Percentiles rank a stretch among this genome's conserved stretches.
phyloP scores from a whole-genome alignment of 2,797 vertebrate species.

The Tokudaia muenninki region DNA sequence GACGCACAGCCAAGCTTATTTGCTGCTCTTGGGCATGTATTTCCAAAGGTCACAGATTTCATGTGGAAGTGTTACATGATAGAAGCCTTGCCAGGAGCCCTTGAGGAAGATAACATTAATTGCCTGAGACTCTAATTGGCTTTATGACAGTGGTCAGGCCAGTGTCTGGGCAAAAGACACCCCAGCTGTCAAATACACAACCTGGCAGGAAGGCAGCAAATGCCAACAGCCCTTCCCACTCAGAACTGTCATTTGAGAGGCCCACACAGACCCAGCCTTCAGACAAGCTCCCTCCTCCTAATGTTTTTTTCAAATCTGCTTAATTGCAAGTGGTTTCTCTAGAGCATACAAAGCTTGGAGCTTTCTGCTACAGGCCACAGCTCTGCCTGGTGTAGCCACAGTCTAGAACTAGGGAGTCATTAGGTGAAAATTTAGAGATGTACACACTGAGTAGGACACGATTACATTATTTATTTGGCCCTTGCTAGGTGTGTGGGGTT shows the following conservation, averaged over 20 bases:
- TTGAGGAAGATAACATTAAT: slow-evolving; percentile 88
- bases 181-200: slow-evolving; percentile 88
- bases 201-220: slow-evolving; percentile 84
- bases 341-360: slow-evolving; percentile 63
- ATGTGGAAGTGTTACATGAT: slow-evolving; percentile 78
- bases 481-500: background rate
- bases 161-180: slow-evolving; percentile 83
- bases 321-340: slow-evolving; percentile 80
- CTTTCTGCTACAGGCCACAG: slow-evolving; percentile 34
- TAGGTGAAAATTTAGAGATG: slow-evolving; percentile 50
- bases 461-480: slow-evolving; percentile 52
- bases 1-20: slow-evolving; percentile 60
- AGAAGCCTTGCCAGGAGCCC: slow-evolving; percentile 82
- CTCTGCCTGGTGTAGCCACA: background rate
- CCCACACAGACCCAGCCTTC: slow-evolving; percentile 63
- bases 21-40: slow-evolving; percentile 76
- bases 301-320: slow-evolving; percentile 79
- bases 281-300: slow-evolving; percentile 74
- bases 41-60: slow-evolving; percentile 88
- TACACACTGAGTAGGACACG: background rate
- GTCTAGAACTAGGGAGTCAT: slow-evolving; percentile 42
- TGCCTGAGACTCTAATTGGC: slow-evolving; percentile 88
- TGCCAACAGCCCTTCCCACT: slow-evolving; percentile 70
- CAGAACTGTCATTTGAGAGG: slow-evolving; percentile 80
- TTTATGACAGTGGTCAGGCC: slow-evolving; percentile 83